Evolutionary conservation across 1,140 invertebrate genomes (phyloP), one percentile per base, ranked within the genome.

Genomic region (Apis mellifera): DNA sequence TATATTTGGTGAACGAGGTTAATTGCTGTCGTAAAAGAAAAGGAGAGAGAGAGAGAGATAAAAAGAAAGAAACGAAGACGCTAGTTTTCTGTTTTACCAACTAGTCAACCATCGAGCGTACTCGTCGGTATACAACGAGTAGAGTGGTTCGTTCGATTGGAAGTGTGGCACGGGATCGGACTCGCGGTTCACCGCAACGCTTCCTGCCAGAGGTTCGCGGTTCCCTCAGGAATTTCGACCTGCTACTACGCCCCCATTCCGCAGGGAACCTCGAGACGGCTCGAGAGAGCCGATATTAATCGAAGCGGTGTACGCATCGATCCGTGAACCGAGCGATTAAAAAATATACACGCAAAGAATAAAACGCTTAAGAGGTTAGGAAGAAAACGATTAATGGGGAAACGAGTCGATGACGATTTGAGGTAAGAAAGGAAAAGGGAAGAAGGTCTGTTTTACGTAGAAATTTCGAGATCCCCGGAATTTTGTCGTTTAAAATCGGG

Each of bases 181-280:
- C 89, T 66, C 97, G 97, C 21, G 97, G 97, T 42, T 95, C 97
- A 59, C 95, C 96, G n/a, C 97, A 98, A 93, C 96, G 96, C 90
- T 98, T 98, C 93, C 94, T 97, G 66, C 94, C 98, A 78, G 97
- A 98, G 94, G 96, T 97, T 69, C 95, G 96, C 88, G 97, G 97
- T 92, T 92, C 95, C 82, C 91, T 95, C 52, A 94, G 93, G 83
- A 95, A 95, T 75, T 90, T 90, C 73, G 92, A 79, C 87, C 92
- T 91, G n/a, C n/a, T n/a, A n/a, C 82, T 83, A 68, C 76, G 59
- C 21, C 32, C 59, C 71, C 78, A 88, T 93, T 89, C 89, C 91
- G 88, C 90, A 92, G 75, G 57, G 66, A 85, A 93, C 83, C 92
- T 94, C 78, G 93, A 93, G 91, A 95, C 92, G 91, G 96, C 94